These are phyloP conservation scores for Megathymus violae DNA, from an alignment of 1,140 invertebrate species.

Conservation along the genomic window DNA sequence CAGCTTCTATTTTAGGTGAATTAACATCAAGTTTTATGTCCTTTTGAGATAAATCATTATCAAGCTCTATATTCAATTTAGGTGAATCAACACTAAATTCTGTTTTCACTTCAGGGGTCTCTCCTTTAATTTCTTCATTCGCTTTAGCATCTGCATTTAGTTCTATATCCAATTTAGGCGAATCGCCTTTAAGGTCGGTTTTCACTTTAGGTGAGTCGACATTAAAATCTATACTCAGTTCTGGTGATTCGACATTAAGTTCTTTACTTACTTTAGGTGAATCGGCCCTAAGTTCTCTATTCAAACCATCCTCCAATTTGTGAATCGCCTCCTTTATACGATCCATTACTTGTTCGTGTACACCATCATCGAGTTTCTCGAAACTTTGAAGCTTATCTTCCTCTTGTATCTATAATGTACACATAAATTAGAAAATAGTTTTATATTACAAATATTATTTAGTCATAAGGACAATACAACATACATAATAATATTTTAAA, in stretches of 20 bases:
- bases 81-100: constrained; percentile 15
- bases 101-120: constrained; percentile 19
- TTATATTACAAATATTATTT: no score
- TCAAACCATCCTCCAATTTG: constrained; percentile 66
- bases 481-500: no score
- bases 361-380: constrained; percentile 58
- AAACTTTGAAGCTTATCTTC: constrained; percentile 68
- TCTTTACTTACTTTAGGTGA: constrained; percentile 19
- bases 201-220: background rate
- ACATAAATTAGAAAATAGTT: background rate
- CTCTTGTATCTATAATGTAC: constrained; percentile 47
- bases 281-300: constrained; percentile 32
- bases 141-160: constrained; percentile 16
- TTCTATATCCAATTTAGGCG: constrained; percentile 45
- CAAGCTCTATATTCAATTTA: constrained; percentile 27
- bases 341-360: constrained; percentile 67
- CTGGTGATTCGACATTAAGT: constrained; percentile 17
- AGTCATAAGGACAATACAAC: no score
- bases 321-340: constrained; percentile 71
- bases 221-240: constrained; percentile 22
- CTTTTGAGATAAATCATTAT: background rate
- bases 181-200: constrained; percentile 39
- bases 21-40: background rate
- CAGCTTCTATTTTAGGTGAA: background rate
- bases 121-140: constrained; percentile 27